A percentile compares a stretch with the other conserved stretches of the same genome.
phyloP scores from a whole-genome alignment of 2,113 vertebrate species.

The Vicugna pacos region DNA sequence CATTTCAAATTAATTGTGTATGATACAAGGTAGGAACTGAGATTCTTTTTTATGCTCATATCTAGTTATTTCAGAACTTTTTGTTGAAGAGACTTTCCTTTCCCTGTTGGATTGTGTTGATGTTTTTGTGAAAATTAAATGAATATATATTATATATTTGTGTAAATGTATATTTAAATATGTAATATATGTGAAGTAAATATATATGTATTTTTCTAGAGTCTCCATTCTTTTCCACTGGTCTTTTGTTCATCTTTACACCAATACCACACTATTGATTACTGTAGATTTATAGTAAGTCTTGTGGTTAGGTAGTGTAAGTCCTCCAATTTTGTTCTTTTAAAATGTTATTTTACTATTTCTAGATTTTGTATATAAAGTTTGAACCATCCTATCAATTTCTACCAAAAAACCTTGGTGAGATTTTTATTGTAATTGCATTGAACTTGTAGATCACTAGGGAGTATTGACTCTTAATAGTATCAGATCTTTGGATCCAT shows the following conservation, averaged over 20 bases:
- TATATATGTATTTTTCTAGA: background rate
- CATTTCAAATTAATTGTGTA: conserved; percentile 44
- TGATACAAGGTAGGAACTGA: conserved; percentile 39
- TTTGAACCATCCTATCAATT: background rate
- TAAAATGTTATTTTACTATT: conserved; percentile 35
- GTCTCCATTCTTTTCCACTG: background rate
- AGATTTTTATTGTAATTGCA: conserved; percentile 18
- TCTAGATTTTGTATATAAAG: conserved; percentile 38
- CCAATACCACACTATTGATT: background rate
- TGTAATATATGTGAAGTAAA: background rate
- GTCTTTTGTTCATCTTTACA: conserved; percentile 17
- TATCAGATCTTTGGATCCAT: background rate
- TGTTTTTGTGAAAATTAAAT: conserved; percentile 52
- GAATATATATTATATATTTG: background rate
- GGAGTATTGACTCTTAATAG: background rate
- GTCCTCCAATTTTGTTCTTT: background rate
- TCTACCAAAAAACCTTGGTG: conserved; percentile 9
- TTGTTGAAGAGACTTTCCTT: background rate
- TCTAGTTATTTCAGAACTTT: conserved; percentile 19
- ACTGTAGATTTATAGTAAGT: conserved; percentile 1
- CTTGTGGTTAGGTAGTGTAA: background rate
- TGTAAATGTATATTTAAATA: background rate
- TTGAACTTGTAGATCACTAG: background rate
- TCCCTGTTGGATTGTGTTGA: background rate
- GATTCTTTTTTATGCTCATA: conserved; percentile 35